Conservation (phyloP, 2,797 vertebrate genomes). For the Anisognathus igniventris region DNA sequence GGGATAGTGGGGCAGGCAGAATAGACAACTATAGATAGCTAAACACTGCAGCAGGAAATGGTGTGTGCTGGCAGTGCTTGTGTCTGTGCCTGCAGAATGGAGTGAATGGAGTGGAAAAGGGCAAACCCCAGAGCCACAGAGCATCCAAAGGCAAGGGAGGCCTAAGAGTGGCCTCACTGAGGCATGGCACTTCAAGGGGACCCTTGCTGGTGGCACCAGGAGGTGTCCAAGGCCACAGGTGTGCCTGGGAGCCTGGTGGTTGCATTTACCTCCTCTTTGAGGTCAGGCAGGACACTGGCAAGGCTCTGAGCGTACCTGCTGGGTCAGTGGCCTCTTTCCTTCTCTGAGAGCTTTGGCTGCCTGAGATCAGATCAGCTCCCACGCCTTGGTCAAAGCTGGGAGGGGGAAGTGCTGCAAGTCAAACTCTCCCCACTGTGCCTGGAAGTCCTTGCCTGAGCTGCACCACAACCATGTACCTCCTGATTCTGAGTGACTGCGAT, state of each 20-base stretch:
- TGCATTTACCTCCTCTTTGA: not conserved
- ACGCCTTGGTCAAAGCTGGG: not conserved
- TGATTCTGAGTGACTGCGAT: accelerated
- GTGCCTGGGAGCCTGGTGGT: not conserved
- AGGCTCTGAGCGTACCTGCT: not conserved
- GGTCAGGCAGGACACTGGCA: not conserved
- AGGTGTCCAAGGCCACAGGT: not conserved
- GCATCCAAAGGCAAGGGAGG: not conserved
- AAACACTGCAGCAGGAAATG: not conserved
- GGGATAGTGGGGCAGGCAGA: not conserved
- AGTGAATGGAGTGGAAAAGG: not conserved
- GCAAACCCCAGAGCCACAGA: not conserved
- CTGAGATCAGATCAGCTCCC: not conserved
- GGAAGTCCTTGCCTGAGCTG: not conserved
- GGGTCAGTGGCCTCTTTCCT: not conserved
- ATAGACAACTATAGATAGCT: not conserved
- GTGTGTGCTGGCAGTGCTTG: accelerated
- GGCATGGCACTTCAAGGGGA: not conserved
- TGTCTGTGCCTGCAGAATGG: not conserved
- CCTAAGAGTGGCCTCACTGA: not conserved
- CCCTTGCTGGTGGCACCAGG: not conserved
- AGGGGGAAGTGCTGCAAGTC: not conserved
- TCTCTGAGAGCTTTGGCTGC: accelerated
- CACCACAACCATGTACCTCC: not conserved
- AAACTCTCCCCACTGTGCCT: accelerated